phyloP scores from a whole-genome alignment of 92 coral and sea anemone species.

The Diadumene lineata region DNA sequence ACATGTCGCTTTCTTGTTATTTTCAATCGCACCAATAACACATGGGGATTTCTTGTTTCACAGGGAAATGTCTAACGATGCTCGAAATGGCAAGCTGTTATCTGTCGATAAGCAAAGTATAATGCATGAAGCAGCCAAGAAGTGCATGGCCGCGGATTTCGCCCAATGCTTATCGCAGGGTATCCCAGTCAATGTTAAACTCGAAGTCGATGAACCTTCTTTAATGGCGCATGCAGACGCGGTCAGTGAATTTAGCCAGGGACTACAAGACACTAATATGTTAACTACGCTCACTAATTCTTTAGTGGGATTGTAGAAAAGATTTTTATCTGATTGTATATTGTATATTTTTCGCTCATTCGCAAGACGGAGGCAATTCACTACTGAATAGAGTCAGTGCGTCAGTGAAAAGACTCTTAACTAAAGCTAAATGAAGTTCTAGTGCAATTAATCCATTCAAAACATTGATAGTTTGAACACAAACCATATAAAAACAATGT shows the following conservation, averaged over 20 bases:
- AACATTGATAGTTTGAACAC: slow-evolving; percentile 32
- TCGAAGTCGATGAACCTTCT: slow-evolving; percentile 88
- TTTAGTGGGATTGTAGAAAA: slow-evolving; percentile 91
- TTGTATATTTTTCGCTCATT: slow-evolving; percentile 29
- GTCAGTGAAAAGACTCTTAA: slow-evolving; percentile 21
- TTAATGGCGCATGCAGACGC: slow-evolving; percentile 80
- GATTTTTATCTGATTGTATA: slow-evolving; percentile 30
- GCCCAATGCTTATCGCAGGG: slow-evolving; percentile 73
- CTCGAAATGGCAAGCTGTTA: slow-evolving; percentile 78
- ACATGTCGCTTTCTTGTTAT: not conserved
- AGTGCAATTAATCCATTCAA: slow-evolving; percentile 34
- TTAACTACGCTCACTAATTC: slow-evolving; percentile 91
- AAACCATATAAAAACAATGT: slow-evolving; percentile 13
- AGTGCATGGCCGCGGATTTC: slow-evolving; percentile 80
- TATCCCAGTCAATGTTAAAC: slow-evolving; percentile 85
- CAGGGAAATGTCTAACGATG: slow-evolving; percentile 86
- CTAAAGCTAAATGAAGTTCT: slow-evolving; percentile 23
- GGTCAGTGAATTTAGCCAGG: slow-evolving; percentile 86
- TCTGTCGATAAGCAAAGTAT: slow-evolving; percentile 68
- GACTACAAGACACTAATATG: slow-evolving; percentile 95
- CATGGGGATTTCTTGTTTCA: slow-evolving; percentile 23
- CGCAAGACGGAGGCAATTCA: too few relatives aligned
- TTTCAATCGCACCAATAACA: slow-evolving; percentile 11
- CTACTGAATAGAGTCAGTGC: not conserved
- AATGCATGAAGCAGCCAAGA: slow-evolving; percentile 74